Evolutionary conservation across 2,797 vertebrate species (phyloP).

Genomic region (Aselliscus stoliczkanus): DNA sequence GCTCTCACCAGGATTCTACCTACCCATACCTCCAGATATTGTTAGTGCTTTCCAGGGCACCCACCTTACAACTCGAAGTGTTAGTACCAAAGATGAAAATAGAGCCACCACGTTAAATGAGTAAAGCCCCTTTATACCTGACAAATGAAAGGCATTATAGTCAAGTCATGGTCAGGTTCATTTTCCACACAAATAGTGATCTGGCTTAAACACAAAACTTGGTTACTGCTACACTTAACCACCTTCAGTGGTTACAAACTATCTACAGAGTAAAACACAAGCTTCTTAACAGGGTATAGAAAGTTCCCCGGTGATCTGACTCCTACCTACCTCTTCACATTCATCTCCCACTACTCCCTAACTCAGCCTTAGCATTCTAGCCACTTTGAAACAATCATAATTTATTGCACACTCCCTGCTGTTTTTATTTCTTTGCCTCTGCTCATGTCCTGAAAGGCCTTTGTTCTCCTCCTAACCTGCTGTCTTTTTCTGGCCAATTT

Average conservation of each 20-base stretch:
- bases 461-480: background rate
- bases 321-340: background rate
- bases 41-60: background rate
- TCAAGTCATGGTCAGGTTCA: background rate
- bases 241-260: background rate
- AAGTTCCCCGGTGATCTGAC: background rate
- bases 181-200: background rate
- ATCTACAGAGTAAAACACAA: background rate
- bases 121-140: background rate
- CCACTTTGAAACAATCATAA: background rate
- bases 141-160: background rate
- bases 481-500: background rate
- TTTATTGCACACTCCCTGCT: background rate
- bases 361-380: background rate
- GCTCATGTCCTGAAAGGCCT: background rate
- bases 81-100: background rate
- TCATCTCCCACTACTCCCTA: background rate
- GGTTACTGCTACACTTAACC: background rate
- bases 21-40: background rate
- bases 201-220: background rate
- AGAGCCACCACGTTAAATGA: background rate
- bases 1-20: background rate
- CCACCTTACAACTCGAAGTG: background rate
- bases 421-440: background rate
- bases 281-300: background rate